A percentile compares a stretch with the other conserved stretches of the same genome.
phyloP scores from a whole-genome alignment of 2,797 vertebrate genomes.

The Micropoecilia bifurca region DNA sequence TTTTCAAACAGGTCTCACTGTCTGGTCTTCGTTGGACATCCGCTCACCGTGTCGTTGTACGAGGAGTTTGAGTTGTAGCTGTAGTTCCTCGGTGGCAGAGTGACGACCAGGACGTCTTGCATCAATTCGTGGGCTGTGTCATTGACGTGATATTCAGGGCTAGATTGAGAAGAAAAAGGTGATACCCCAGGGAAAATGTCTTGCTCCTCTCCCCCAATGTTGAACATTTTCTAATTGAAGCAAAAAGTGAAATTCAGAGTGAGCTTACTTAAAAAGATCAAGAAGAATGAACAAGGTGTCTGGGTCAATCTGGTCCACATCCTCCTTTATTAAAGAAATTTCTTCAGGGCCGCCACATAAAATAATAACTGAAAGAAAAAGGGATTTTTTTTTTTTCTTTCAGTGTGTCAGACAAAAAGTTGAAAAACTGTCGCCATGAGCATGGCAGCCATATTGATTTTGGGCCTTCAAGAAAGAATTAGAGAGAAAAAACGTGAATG shows the following conservation, averaged over 20 bases:
- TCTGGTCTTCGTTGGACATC: not conserved
- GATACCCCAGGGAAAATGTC: not conserved
- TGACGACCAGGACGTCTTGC: slow-evolving; percentile 80
- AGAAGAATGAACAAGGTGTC: slow-evolving; percentile 89
- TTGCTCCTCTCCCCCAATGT: not conserved
- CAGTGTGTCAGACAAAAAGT: not conserved
- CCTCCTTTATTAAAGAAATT: slow-evolving; percentile 63
- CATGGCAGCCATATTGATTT: not conserved
- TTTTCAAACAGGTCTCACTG: not conserved
- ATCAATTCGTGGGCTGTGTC: slow-evolving; percentile 63
- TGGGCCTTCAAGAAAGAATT: not conserved
- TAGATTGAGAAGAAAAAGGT: slow-evolving; percentile 30
- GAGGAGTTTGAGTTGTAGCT: slow-evolving; percentile 1
- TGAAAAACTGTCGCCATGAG: not conserved
- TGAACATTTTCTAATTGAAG: not conserved
- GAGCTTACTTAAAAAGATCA: slow-evolving; percentile 93
- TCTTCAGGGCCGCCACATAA: slow-evolving; percentile 84
- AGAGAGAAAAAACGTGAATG: not conserved
- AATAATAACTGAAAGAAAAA: slow-evolving; percentile 85
- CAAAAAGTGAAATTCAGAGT: slow-evolving; percentile 1
- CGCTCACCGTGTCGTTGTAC: slow-evolving; percentile 66
- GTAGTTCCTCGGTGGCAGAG: slow-evolving; percentile 75
- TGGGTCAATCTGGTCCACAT: slow-evolving; percentile 38
- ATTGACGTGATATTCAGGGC: slow-evolving; percentile 75
- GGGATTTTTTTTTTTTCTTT: not conserved